Percentiles rank a stretch among this genome's conserved stretches.
These are phyloP conservation scores for Apodemus speciosus DNA, from an alignment of 2,113 vertebrate species.

Conservation along the genomic window DNA sequence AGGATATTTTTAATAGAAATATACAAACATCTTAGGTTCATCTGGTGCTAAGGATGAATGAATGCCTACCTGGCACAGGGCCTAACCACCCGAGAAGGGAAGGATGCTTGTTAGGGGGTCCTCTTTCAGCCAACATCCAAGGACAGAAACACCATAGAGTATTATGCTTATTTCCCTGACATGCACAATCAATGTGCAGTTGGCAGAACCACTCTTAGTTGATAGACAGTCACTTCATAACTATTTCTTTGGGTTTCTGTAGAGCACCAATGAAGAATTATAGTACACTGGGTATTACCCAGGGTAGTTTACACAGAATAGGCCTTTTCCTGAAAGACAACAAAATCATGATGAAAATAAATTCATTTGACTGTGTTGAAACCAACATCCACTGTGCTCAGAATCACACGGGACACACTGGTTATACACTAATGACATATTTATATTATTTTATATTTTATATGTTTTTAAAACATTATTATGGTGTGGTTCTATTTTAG, in stretches of 20 bases:
- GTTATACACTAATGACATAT: background rate
- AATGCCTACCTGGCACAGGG: background rate
- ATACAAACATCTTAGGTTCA: background rate
- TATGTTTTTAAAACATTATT: constrained; percentile 1
- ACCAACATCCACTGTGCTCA: background rate
- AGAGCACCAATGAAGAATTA: background rate
- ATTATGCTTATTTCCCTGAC: too few species aligned
- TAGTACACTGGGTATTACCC: background rate
- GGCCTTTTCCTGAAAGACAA: constrained; percentile 22
- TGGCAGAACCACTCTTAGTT: background rate
- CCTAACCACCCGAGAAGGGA: background rate
- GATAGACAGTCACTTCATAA: background rate
- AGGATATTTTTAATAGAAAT: background rate
- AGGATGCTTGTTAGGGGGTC: background rate
- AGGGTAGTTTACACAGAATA: background rate
- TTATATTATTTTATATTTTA: constrained; percentile 12
- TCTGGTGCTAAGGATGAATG: background rate
- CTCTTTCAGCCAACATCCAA: too few species aligned
- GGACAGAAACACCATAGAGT: background rate
- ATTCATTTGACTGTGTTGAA: constrained; percentile 6
- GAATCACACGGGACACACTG: background rate
- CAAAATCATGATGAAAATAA: background rate
- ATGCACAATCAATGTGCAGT: background rate
- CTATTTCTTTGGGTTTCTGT: background rate
- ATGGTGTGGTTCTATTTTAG: background rate